Conservation (phyloP, 1,140 invertebrate species). For the Pogonomyrmex barbatus region DNA sequence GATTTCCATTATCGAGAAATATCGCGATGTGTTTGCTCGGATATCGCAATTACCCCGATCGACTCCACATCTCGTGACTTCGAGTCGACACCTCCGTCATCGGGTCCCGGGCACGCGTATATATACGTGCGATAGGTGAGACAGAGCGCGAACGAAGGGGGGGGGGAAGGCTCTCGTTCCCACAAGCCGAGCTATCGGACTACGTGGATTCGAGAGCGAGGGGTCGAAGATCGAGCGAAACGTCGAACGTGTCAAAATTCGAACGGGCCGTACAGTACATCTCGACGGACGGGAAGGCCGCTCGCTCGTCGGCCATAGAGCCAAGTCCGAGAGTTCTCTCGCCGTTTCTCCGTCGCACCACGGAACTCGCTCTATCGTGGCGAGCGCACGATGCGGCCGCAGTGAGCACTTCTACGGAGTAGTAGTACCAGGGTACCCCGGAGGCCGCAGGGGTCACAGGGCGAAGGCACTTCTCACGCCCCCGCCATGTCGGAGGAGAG, state of each 20-base stretch:
- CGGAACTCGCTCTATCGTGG: conserved; percentile 29
- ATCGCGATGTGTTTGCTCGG: background rate
- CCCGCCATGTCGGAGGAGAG: conserved; percentile 82
- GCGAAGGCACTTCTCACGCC: conserved; percentile 86
- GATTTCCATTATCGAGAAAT: background rate
- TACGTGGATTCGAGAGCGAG: conserved; percentile 75
- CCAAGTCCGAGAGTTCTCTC: conserved; percentile 61
- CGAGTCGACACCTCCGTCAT: conserved; percentile 36
- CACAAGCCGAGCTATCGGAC: conserved; percentile 66
- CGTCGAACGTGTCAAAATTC: conserved; percentile 86
- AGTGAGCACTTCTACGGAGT: conserved; percentile 73
- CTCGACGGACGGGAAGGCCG: conserved; percentile 63
- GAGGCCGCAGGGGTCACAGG: conserved; percentile 84
- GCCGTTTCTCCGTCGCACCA: conserved; percentile 27
- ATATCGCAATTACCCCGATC: conserved; percentile 8
- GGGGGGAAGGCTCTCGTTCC: conserved; percentile 60
- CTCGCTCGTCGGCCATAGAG: conserved; percentile 26
- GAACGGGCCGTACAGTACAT: conserved; percentile 77
- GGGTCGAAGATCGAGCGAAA: conserved; percentile 81
- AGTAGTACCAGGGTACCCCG: conserved; percentile 76
- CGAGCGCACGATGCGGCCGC: conserved; percentile 67
- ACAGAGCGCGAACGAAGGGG: conserved; percentile 67
- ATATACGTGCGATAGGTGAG: conserved; percentile 66
- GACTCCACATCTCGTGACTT: conserved; percentile 1
- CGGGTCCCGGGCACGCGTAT: conserved; percentile 13